These are phyloP conservation scores for Prorops nasuta DNA, from an alignment of 1,140 invertebrate genomes.

Conservation along the genomic window DNA sequence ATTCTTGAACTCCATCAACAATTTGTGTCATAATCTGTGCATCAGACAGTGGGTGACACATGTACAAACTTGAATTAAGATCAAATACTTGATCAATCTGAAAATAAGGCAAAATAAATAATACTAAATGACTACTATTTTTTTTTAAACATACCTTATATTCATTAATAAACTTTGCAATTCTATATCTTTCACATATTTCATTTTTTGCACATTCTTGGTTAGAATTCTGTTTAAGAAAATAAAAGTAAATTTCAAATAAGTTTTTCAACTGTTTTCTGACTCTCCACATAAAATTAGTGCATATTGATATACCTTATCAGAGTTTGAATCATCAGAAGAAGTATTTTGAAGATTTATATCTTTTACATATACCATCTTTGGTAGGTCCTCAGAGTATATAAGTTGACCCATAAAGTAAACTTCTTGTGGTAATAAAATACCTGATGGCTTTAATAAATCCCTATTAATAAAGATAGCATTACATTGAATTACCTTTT, in stretches of 20 bases:
- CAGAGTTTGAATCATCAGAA: constrained; percentile 7
- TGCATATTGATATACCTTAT: constrained; percentile 20
- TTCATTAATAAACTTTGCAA: constrained; percentile 55
- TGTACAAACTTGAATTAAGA: constrained; percentile 38
- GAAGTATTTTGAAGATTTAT: constrained; percentile 27
- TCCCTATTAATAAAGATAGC: no score
- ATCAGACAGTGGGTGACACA: constrained; percentile 26
- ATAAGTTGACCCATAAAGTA: constrained; percentile 39
- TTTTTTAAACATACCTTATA: constrained; percentile 45
- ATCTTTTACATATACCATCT: constrained; percentile 38
- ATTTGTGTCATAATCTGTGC: constrained; percentile 30
- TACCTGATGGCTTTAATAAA: constrained; percentile 36
- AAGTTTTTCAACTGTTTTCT: no score
- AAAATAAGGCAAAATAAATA: constrained; percentile 14
- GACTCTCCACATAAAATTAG: no score
- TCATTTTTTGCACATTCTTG: constrained; percentile 31
- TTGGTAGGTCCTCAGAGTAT: constrained; percentile 38
- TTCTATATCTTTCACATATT: constrained; percentile 41
- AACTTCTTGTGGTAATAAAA: constrained; percentile 49
- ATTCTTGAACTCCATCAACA: constrained; percentile 25
- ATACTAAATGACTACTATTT: neutral
- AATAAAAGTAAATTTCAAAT: constrained; percentile 38
- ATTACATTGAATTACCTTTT: constrained; percentile 19
- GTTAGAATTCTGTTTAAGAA: constrained; percentile 34
- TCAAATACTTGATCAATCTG: constrained; percentile 43